These are phyloP conservation scores for Centropyge bicolor DNA, from an alignment of 2,797 vertebrate species.

Conservation along the genomic window DNA sequence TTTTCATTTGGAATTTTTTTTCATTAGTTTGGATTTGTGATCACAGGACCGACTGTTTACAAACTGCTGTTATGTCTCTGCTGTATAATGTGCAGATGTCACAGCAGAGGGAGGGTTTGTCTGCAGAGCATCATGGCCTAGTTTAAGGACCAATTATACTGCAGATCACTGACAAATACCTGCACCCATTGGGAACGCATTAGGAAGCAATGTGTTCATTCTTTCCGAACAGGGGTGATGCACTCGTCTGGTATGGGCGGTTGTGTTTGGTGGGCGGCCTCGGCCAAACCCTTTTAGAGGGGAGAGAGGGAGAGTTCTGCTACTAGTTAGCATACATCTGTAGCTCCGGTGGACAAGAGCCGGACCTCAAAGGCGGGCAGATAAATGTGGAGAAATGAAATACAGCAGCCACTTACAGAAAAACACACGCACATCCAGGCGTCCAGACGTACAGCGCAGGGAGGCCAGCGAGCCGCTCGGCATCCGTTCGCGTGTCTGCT, in stretches of 20 bases:
- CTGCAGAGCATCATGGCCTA: constrained; percentile 63
- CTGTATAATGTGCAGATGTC: constrained; percentile 58
- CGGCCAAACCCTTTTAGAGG: constrained; percentile 56
- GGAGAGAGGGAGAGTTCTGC: constrained; percentile 70
- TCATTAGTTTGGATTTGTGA: constrained; percentile 31
- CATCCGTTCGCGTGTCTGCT: constrained; percentile 79
- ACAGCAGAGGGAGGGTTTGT: constrained; percentile 17
- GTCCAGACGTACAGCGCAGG: constrained; percentile 21
- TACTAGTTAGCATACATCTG: constrained; percentile 83
- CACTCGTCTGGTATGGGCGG: constrained; percentile 82
- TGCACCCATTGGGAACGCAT: constrained; percentile 83
- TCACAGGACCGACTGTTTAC: constrained; percentile 50
- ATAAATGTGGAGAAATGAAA: constrained; percentile 77
- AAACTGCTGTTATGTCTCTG: constrained; percentile 54
- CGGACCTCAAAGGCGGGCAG: constrained; percentile 68
- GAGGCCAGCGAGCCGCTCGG: constrained; percentile 41
- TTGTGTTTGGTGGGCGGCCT: constrained; percentile 74
- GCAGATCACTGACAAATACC: constrained; percentile 78
- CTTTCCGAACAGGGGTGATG: constrained; percentile 82
- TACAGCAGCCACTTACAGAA: constrained; percentile 68
- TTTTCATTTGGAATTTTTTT: constrained; percentile 40
- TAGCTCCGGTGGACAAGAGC: constrained; percentile 67
- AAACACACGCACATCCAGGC: constrained; percentile 55
- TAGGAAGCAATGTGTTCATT: constrained; percentile 84
- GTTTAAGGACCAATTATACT: constrained; percentile 64